A percentile compares a stretch with the other conserved stretches of the same genome.
phyloP scores from a whole-genome alignment of 2,113 vertebrate genomes.

The Sinocyclocheilus maitianheensis region DNA sequence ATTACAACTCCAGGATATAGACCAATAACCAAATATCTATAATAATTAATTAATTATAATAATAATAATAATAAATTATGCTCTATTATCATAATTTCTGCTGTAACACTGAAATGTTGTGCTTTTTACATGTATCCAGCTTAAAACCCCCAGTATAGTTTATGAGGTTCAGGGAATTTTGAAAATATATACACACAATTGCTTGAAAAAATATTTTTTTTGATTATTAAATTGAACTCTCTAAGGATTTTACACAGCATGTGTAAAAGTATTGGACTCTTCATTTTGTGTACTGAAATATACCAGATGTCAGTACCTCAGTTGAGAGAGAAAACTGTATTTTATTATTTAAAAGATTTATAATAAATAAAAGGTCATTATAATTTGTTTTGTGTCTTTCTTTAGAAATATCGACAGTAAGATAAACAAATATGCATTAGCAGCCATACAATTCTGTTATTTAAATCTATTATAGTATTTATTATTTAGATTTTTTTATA shows the following conservation, averaged over 20 bases:
- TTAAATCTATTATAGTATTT: background rate
- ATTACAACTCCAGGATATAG: background rate
- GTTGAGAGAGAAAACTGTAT: background rate
- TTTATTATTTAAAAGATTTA: slow-evolving; percentile 18
- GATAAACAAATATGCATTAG: background rate
- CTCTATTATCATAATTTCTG: background rate
- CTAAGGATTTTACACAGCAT: background rate
- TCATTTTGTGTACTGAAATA: background rate
- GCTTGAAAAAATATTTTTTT: background rate
- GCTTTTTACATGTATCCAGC: background rate
- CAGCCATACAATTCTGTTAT: background rate
- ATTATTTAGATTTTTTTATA: background rate
- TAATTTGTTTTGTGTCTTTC: background rate
- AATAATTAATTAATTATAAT: too few species aligned
- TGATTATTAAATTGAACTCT: background rate
- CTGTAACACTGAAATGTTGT: background rate
- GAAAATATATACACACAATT: background rate
- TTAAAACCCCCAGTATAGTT: background rate
- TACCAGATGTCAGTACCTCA: background rate
- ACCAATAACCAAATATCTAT: background rate
- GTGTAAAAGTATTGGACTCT: background rate
- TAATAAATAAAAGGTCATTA: background rate
- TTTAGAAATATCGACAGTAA: background rate
- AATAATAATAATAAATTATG: too few species aligned
- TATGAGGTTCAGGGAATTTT: background rate